phyloP scores from a whole-genome alignment of 2,797 vertebrate genomes.

The Spinibarbus caldwelli region DNA sequence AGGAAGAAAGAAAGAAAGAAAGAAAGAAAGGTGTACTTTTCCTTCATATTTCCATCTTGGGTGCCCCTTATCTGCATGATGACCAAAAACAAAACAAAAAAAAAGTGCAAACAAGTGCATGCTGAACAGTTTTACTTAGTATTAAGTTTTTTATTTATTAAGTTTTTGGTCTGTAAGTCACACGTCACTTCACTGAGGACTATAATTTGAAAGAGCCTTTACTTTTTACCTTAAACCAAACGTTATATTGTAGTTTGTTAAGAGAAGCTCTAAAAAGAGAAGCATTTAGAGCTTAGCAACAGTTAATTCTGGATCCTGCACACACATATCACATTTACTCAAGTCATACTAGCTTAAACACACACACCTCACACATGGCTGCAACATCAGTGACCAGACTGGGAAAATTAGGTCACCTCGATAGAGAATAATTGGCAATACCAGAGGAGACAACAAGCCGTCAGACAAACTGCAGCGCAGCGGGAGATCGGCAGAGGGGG shows the following conservation, averaged over 20 bases:
- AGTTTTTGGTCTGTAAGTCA: too few relatives aligned
- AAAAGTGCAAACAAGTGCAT: too few relatives aligned
- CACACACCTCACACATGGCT: slow-evolving; percentile 34
- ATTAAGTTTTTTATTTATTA: too few relatives aligned
- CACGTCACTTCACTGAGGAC: too few relatives aligned
- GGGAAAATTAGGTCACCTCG: slow-evolving; percentile 61
- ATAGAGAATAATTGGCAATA: slow-evolving; percentile 61
- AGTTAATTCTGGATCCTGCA: background rate
- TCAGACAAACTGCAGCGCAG: slow-evolving; percentile 54
- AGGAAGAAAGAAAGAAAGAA: too few relatives aligned
- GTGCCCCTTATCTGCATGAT: too few relatives aligned
- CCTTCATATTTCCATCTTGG: too few relatives aligned
- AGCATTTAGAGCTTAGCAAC: background rate
- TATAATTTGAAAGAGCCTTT: background rate
- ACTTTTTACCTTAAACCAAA: background rate
- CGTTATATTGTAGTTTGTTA: background rate
- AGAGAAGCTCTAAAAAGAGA: slow-evolving; percentile 4
- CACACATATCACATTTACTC: background rate
- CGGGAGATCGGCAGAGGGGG: slow-evolving; percentile 54
- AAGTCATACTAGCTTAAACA: slow-evolving; percentile 35
- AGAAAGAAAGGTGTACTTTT: too few relatives aligned
- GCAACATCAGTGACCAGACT: slow-evolving; percentile 43
- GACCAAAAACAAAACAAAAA: too few relatives aligned
- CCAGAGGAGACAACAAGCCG: slow-evolving; percentile 58
- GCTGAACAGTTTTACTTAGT: too few relatives aligned